A percentile compares a stretch with the other conserved stretches of the same genome.
Evolutionary conservation across 2,888 invertebrate genomes (phyloP).

Genomic region (Sinodicranocentrus sp.): DNA sequence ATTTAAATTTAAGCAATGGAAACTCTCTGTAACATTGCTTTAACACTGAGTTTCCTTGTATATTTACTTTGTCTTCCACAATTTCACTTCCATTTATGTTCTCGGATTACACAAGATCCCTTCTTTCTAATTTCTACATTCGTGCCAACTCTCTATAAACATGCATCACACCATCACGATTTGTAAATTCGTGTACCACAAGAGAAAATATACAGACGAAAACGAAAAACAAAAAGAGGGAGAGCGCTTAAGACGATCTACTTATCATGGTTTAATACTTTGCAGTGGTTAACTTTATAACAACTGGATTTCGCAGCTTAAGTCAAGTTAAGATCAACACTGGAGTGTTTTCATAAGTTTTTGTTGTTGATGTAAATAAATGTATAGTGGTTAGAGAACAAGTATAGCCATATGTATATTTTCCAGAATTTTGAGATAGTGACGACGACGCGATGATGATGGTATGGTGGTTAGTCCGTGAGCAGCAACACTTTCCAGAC

Average conservation of each 20-base stretch:
- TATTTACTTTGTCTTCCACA: conserved; percentile 18
- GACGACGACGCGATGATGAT: conserved; percentile 18
- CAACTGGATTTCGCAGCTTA: not conserved
- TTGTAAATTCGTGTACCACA: conserved; percentile 16
- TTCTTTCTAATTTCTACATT: conserved; percentile 32
- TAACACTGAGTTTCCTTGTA: not conserved
- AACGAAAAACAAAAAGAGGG: not conserved
- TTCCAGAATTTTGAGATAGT: conserved; percentile 40
- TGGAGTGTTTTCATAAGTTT: conserved; percentile 44
- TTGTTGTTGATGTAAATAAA: conserved; percentile 48
- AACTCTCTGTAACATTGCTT: not conserved
- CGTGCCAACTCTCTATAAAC: conserved; percentile 49
- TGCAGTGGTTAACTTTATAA: conserved; percentile 7
- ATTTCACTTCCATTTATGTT: conserved; percentile 49
- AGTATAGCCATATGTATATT: too few species aligned
- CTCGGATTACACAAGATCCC: conserved; percentile 53
- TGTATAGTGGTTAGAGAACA: too few species aligned
- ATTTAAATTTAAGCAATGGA: not conserved
- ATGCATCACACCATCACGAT: conserved; percentile 49
- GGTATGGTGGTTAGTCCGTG: conserved; percentile 42
- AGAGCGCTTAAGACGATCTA: not conserved
- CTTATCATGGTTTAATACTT: not conserved
- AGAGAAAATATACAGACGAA: not conserved
- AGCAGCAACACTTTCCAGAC: conserved; percentile 61
- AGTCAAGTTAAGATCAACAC: conserved; percentile 39